Percentiles rank a stretch among this genome's conserved stretches.
These are phyloP conservation scores for Athalia rosae DNA, from an alignment of 2,888 invertebrate species.

Conservation along the genomic window DNA sequence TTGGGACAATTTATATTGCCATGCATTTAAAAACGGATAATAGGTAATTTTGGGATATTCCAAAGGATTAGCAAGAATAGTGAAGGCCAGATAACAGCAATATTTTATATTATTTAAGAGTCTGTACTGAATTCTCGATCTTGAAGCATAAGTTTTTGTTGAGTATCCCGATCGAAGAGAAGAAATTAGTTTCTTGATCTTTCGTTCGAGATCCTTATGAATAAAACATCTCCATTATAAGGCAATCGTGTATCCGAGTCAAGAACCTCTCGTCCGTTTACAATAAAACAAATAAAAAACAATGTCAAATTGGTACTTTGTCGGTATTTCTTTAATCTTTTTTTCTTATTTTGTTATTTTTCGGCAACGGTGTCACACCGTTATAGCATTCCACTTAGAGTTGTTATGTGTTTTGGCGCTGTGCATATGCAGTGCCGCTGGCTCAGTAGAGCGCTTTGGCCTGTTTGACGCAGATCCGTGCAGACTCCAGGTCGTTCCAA, in stretches of 20 bases:
- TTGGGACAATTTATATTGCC: neutral
- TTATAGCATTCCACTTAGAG: constrained; percentile 23
- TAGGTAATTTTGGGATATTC: neutral
- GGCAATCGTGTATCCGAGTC: constrained; percentile 28
- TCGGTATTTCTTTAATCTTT: constrained; percentile 22
- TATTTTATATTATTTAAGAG: constrained; percentile 42
- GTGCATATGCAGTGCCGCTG: constrained; percentile 22
- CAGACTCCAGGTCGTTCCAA: constrained; percentile 26
- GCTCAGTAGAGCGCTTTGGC: constrained; percentile 21
- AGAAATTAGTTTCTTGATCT: constrained; percentile 29
- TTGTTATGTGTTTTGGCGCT: constrained; percentile 37
- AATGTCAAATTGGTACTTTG: constrained; percentile 25
- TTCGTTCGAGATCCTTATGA: constrained; percentile 22
- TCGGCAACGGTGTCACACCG: constrained; percentile 31
- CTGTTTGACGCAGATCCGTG: constrained; percentile 33
- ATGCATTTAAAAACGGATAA: neutral
- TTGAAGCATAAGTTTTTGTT: neutral
- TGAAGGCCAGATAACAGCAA: constrained; percentile 20
- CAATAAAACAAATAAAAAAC: constrained; percentile 21
- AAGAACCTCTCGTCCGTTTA: constrained; percentile 38
- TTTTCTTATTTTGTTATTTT: constrained; percentile 39
- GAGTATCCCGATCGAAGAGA: constrained; percentile 29
- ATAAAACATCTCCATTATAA: neutral
- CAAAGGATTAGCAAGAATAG: neutral
- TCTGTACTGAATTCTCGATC: constrained; percentile 33